Conservation (phyloP, 2,113 vertebrate species). For the Pelvicachromis taeniatus region DNA sequence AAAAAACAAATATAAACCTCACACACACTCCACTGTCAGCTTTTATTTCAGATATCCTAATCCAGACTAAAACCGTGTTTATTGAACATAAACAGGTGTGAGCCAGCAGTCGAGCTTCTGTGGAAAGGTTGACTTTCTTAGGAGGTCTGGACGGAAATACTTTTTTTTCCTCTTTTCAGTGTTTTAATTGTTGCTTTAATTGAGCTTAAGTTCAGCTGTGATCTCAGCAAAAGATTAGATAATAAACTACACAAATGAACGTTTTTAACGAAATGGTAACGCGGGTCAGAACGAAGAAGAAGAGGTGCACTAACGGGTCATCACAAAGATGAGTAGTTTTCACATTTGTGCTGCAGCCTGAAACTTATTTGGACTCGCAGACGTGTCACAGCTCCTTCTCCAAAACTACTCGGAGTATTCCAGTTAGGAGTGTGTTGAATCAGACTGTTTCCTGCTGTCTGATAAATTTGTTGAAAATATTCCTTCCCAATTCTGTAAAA, state of each 20-base stretch:
- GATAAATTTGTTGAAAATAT: not conserved
- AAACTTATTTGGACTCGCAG: not conserved
- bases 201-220: not conserved
- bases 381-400: not conserved
- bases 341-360: not conserved
- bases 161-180: not conserved
- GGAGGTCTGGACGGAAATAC: not conserved
- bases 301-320: not conserved
- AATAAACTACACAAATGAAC: not conserved
- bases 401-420: not conserved
- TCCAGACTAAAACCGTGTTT: not conserved
- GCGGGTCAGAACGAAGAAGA: not conserved
- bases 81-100: not conserved
- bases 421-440: not conserved
- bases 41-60: not conserved
- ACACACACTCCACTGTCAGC: not conserved
- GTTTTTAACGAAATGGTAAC: not conserved
- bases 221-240: not conserved
- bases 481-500: rapidly evolving
- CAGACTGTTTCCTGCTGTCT: not conserved
- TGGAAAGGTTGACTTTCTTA: not conserved
- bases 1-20: too few relatives aligned
- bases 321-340: not conserved
- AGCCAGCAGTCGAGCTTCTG: not conserved
- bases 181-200: not conserved